Base-by-base conservation (phyloP, 2,888 invertebrate genomes). In the Timandra comae region DNA sequence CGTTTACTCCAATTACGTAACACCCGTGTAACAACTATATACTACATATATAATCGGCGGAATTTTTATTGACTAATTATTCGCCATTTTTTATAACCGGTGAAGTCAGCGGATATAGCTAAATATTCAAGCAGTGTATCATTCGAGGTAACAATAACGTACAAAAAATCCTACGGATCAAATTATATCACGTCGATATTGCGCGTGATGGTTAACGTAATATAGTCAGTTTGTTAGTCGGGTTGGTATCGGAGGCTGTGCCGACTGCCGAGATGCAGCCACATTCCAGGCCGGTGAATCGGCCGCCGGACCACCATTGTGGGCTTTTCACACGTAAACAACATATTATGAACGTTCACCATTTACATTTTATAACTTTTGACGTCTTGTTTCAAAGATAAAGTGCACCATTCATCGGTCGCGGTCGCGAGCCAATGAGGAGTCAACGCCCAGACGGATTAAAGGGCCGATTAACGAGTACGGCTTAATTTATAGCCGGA, bases 31-130 rank as follows among this genome's bases (percentile, higher is more conserved):
- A 79, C 76, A 66, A 73, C 71, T 68, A 56, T n/a, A n/a, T 45
- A 61, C 60, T 60, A 62, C 55, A 70, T 66, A 71, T 74, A 79
- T 79, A 82, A 85, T 81, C 78, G 79, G 58, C 72, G 80, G 85
- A 84, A 85, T 84, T 84, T 85, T 82, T 84, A 85, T 85, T 79
- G 81, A 80, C 81, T 84, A 84, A 84, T 84, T 84, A 84, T 84
- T 82, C 78, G 74, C 67, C 63, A 76, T 79, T 82, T 82, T 82
- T 82, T 81, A 72, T 72, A 73, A 63, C 70, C 69, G 75, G 75
- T 82, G 82, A 82, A 82, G 76, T 82, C 81, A 84, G 81, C 84
- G 84, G 85, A 85, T 81, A 84, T 82, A 69, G 75, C 81, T 84
- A 81, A 84, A 84, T 85, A 84, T 84, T 85, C 84, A 75, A 77